Evolutionary conservation across 1,140 invertebrate genomes (phyloP).

Genomic region (Platorchestia sp.): DNA sequence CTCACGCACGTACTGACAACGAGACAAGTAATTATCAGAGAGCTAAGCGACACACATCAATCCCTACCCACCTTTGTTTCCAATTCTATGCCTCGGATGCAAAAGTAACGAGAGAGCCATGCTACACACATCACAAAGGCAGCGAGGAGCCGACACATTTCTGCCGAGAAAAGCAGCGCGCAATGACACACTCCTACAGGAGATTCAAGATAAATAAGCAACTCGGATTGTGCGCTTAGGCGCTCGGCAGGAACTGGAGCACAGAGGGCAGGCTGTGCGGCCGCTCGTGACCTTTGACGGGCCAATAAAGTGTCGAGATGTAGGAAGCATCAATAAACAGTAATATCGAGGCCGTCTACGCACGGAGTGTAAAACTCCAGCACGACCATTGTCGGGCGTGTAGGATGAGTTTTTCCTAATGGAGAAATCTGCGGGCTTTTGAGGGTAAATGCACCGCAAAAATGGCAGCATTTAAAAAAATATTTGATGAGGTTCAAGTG

Average conservation of each 20-base stretch:
- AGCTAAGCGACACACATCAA: too few relatives aligned
- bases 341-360: background rate
- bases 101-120: background rate
- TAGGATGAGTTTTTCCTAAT: background rate
- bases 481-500: background rate
- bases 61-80: too few relatives aligned
- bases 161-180: background rate
- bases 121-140: background rate
- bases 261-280: background rate
- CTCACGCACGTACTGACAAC: too few relatives aligned
- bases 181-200: background rate
- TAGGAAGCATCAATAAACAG: background rate
- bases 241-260: background rate
- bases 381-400: background rate
- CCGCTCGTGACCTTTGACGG: background rate
- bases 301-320: background rate
- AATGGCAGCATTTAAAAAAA: background rate
- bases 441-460: background rate
- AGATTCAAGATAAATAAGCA: background rate
- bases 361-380: background rate
- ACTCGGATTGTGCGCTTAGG: background rate
- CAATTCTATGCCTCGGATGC: too few relatives aligned
- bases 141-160: background rate
- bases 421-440: background rate
- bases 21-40: too few relatives aligned